Base-by-base conservation (phyloP, 2,113 vertebrate species). In the Octodon degus region DNA sequence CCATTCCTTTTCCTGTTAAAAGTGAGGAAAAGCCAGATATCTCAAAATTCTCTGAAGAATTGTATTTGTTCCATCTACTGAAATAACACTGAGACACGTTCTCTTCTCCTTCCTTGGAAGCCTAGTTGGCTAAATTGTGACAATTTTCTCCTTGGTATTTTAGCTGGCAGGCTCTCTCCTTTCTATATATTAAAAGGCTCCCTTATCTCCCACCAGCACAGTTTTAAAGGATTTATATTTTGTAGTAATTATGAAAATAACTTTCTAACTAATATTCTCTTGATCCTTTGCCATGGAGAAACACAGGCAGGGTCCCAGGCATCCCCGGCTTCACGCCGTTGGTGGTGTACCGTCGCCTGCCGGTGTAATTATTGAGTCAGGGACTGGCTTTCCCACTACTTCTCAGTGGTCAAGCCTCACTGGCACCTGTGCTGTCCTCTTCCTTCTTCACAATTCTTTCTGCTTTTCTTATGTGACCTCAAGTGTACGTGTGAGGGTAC, bases 1-100 rank as follows among this genome's bases (percentile, higher is more conserved):
- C 55, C 10, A 96, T 47, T 77, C 12, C 74, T 94, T 16, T 76
- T 80, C 7, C 20, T 72, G 34, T 86, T 94, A 88, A 82, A 92
- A 81, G 43, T 86, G 27, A 88, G 67, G 16, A 89, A 89, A 86
- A 20, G 17, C 30, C 2, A 79, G 40, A 72, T 20, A 85, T 43
- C 16, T 68, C 30, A 50, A 81, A 90, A 80, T 86, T 95, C 32
- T 89, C 32, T 47, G 30, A 34, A 65, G 19, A 83, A 4, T 1
- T 86, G 62, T 90, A 37, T 79, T 32, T 77, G 19, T 7, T 50
- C 67, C 86, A 7, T 0, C 7, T 53, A 22, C 19, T 67, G 53
- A 86, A 94, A 77, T 74, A 86, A 79, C 79, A 58, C 2, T 16
- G 47, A 70, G 24, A 6, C 1, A 27, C 9, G 24, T 72, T 67